A percentile compares a stretch with the other conserved stretches of the same genome.
phyloP scores from a whole-genome alignment of 92 coral and sea anemone species.

The Heteractis magnifica region DNA sequence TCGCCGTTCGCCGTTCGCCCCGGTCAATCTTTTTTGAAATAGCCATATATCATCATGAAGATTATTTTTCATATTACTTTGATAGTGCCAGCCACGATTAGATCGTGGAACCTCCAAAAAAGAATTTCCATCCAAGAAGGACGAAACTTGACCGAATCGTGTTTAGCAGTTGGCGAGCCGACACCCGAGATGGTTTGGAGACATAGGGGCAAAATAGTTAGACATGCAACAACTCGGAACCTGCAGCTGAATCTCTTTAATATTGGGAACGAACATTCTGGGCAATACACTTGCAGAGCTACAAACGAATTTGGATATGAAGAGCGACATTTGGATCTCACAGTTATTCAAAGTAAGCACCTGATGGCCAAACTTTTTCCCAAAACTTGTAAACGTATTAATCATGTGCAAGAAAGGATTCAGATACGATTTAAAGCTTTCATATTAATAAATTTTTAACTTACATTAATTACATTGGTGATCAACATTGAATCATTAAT shows the following conservation, averaged over 20 bases:
- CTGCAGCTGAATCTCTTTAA: background rate
- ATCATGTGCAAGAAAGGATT: no score
- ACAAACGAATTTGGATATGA: slow-evolving; percentile 32
- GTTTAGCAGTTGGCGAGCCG: slow-evolving; percentile 25
- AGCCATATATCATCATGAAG: no score
- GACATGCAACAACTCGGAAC: background rate
- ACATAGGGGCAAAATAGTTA: background rate
- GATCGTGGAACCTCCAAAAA: background rate
- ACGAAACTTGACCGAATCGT: slow-evolving; percentile 9
- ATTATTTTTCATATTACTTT: background rate
- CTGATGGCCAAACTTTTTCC: background rate
- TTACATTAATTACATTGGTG: no score
- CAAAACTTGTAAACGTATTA: background rate
- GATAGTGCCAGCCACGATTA: slow-evolving; percentile 6
- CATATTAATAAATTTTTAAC: background rate
- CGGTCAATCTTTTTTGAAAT: no score
- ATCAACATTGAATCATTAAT: no score
- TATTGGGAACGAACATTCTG: slow-evolving; percentile 1
- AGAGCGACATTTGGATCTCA: background rate
- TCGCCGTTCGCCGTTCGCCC: no score
- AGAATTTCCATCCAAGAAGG: slow-evolving; percentile 1
- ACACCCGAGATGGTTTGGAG: slow-evolving; percentile 25
- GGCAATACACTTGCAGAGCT: slow-evolving; percentile 14
- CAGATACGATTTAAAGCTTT: background rate
- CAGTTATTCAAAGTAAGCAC: slow-evolving; percentile 14